phyloP scores from a whole-genome alignment of 2,797 vertebrate genomes.

The Martes flavigula region DNA sequence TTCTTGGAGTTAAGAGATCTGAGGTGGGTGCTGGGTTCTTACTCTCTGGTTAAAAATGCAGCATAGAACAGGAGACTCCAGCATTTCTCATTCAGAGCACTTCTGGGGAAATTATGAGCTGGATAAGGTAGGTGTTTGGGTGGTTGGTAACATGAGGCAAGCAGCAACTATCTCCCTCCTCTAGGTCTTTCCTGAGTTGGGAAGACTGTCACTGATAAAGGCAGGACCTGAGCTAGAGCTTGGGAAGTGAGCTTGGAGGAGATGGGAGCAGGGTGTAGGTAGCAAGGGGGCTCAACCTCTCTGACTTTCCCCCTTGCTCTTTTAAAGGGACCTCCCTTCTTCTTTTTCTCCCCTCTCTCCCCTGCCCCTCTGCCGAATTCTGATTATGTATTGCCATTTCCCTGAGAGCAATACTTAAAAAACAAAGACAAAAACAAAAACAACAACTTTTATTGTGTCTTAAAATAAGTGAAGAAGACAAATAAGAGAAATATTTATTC shows the following conservation, averaged over 20 bases:
- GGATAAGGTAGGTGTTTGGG: background rate
- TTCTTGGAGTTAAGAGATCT: background rate
- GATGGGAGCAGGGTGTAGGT: background rate
- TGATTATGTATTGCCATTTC: background rate
- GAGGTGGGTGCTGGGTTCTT: background rate
- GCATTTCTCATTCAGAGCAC: background rate
- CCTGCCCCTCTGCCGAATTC: background rate
- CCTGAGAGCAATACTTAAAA: background rate
- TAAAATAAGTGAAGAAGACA: slow-evolving; percentile 4
- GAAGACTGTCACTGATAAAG: background rate
- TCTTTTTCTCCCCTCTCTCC: background rate
- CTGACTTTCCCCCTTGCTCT: background rate
- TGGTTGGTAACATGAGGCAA: background rate
- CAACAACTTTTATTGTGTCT: background rate
- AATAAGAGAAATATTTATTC: background rate
- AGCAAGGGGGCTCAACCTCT: background rate
- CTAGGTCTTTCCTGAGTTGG: background rate
- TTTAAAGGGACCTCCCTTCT: background rate
- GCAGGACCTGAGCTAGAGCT: background rate
- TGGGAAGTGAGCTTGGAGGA: background rate
- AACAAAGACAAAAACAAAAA: background rate
- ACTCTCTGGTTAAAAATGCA: background rate
- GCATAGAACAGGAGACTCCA: background rate
- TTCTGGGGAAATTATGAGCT: background rate
- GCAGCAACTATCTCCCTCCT: background rate